phyloP scores from a whole-genome alignment of 2,113 vertebrate species.

The Ameiurus melas region DNA sequence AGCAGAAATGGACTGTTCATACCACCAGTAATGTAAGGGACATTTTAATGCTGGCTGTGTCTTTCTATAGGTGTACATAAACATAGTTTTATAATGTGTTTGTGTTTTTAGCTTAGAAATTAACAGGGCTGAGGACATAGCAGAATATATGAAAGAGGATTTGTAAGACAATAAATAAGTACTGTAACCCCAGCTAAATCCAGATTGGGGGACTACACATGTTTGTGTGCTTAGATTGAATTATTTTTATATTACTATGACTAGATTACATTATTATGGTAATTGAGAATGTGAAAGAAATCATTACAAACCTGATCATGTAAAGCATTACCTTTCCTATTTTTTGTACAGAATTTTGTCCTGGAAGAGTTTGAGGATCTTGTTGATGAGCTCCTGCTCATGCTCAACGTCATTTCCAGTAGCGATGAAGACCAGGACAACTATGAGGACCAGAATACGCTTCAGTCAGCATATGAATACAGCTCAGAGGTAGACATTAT shows the following conservation, averaged over 20 bases:
- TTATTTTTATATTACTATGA: no score
- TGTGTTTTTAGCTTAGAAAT: neutral
- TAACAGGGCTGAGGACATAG: neutral
- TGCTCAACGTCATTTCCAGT: slow-evolving; percentile 66
- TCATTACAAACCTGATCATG: neutral
- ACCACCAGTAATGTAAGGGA: slow-evolving; percentile 62
- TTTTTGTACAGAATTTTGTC: slow-evolving; percentile 66
- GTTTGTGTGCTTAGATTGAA: neutral
- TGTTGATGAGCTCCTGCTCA: slow-evolving; percentile 77
- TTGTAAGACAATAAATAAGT: neutral
- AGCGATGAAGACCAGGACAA: slow-evolving; percentile 54
- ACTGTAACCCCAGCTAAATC: neutral
- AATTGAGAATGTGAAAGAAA: neutral
- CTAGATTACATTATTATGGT: neutral
- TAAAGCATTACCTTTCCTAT: neutral
- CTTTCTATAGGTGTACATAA: neutral
- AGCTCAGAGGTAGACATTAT: slow-evolving; percentile 53
- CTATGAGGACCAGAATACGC: slow-evolving; percentile 29
- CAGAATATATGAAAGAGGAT: neutral
- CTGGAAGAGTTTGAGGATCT: slow-evolving; percentile 77
- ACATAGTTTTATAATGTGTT: neutral
- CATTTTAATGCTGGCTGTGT: neutral
- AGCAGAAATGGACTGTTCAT: slow-evolving; percentile 37
- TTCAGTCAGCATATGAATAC: slow-evolving; percentile 30
- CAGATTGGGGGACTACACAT: neutral